Evolutionary conservation across 2,888 invertebrate genomes (phyloP).

Genomic region (Leptinotarsa tumamoca): DNA sequence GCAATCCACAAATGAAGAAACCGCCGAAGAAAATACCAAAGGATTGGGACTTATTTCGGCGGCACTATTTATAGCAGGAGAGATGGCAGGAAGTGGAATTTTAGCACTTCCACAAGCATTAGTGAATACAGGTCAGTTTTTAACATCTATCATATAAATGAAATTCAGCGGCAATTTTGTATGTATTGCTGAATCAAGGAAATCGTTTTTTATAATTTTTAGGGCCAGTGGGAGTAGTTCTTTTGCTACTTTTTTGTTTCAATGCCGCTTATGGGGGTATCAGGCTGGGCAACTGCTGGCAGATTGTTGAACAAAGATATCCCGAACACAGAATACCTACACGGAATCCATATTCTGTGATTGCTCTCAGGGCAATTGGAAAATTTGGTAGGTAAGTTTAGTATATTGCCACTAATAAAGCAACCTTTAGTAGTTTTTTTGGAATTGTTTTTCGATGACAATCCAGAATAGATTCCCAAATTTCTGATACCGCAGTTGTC

Average conservation of each 20-base stretch:
- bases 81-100: slow-evolving; percentile 81
- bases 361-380: slow-evolving; percentile 74
- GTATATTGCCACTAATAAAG: neutral
- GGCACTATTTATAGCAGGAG: slow-evolving; percentile 75
- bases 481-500: too few species aligned
- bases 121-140: slow-evolving; percentile 71
- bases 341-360: slow-evolving; percentile 77
- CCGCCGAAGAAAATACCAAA: slow-evolving; percentile 7
- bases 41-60: slow-evolving; percentile 68
- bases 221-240: slow-evolving; percentile 77
- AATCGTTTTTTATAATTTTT: slow-evolving; percentile 27
- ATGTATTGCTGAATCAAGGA: too few species aligned
- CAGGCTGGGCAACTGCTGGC: slow-evolving; percentile 77
- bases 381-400: slow-evolving; percentile 69
- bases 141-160: too few species aligned
- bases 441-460: too few species aligned
- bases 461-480: too few species aligned
- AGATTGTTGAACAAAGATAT: slow-evolving; percentile 75
- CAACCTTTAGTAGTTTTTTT: too few species aligned
- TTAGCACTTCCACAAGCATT: slow-evolving; percentile 76
- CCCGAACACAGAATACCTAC: slow-evolving; percentile 71
- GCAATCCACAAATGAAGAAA: neutral
- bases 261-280: slow-evolving; percentile 77
- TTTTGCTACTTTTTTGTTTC: slow-evolving; percentile 72
- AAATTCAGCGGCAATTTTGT: too few species aligned